Evolutionary conservation across 2,888 invertebrate genomes (phyloP).

Genomic region (Melanostoma scalare): DNA sequence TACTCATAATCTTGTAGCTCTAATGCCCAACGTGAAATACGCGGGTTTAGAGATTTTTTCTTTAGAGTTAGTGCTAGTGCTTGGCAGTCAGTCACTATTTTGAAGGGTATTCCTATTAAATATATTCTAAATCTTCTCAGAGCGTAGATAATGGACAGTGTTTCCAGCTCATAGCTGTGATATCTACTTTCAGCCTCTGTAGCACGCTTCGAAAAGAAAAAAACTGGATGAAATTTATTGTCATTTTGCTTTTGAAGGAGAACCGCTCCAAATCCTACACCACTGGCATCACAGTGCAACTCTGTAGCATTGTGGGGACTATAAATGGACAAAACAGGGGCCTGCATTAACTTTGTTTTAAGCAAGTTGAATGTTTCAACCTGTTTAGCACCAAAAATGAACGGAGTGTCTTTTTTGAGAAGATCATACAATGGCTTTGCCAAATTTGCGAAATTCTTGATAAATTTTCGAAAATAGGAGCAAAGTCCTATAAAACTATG

Average conservation of each 20-base stretch:
- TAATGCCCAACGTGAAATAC: conserved; percentile 66
- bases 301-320: neutral
- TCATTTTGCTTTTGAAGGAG: too few species aligned
- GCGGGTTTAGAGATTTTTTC: conserved; percentile 33
- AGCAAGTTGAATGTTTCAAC: neutral
- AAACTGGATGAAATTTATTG: too few species aligned
- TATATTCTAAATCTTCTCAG: conserved; percentile 62
- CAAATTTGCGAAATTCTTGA: neutral
- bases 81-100: conserved; percentile 22
- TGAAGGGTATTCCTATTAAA: conserved; percentile 22
- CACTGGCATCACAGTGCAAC: conserved; percentile 12
- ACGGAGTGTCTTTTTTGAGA: neutral
- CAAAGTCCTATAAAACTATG: neutral
- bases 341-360: conserved; percentile 10
- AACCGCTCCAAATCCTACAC: too few species aligned
- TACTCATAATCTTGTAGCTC: conserved; percentile 72
- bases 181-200: conserved; percentile 69
- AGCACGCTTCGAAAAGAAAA: too few species aligned
- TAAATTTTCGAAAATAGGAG: conserved; percentile 10
- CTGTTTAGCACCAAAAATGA: neutral
- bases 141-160: conserved; percentile 74
- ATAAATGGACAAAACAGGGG: conserved; percentile 2
- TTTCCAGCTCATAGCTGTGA: conserved; percentile 76
- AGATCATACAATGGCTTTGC: conserved; percentile 8
- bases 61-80: conserved; percentile 23